Base-by-base conservation (phyloP, 2,797 vertebrate species). In the Dermochelys coriacea region DNA sequence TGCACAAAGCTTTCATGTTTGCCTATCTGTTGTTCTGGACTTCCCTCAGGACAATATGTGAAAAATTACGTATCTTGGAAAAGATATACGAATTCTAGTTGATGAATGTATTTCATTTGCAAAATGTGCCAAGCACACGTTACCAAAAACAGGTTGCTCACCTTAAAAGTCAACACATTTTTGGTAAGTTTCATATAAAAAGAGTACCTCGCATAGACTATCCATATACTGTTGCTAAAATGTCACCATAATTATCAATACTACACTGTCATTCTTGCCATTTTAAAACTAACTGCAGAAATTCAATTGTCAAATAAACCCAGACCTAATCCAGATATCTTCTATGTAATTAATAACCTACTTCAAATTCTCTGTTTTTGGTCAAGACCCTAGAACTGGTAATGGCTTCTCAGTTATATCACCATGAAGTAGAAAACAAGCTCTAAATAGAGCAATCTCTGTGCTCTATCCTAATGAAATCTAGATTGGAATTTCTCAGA, bases 271-370 rank as follows among this genome's bases (percentile, higher is more conserved):
- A 87, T 77, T 89, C 49, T 64, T 91, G n/a, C 55, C 55, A 87
- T 79, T 90, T 89, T 64, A 71, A 29, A 37, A 45, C 88, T 79
- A 68, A 85, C 84, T 90, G 81, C 64, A 50, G 71, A 95, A 81
- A 93, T 93, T 90, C 82, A 91, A 96, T 90, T 95, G 92, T 37
- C 41, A 92, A 82, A 91, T 91, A 91, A 95, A 88, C 59, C 29
- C 15, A 59, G 86, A 64, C 87, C 83, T 85, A 85, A 93, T 96
- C 91, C 54, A 57, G 64, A 88, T 68, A 91, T 52, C 95, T 85
- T 50, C 27, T 85, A 91, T 47, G 89, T 82, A 92, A 95, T 91
- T 87, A 89, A 61, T 82, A 88, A 84, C 87, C 91, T 84, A 87
- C 80, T 93, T 88, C 47, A 91, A 91, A 18, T 77, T 79, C 7